Evolutionary conservation across 2,888 invertebrate species (phyloP).

Genomic region (Andrena flavipes): DNA sequence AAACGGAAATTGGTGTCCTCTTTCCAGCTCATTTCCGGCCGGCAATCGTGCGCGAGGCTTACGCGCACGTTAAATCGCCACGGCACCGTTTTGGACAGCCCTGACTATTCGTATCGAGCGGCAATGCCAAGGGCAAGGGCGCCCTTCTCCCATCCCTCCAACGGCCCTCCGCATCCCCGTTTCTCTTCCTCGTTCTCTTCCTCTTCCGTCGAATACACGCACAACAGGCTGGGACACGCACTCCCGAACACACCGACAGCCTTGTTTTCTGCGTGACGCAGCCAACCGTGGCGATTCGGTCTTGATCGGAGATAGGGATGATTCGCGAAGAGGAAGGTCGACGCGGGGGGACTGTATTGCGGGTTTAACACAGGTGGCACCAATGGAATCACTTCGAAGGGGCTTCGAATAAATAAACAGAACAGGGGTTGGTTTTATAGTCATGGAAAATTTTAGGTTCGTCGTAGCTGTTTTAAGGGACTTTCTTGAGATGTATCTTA

Average conservation of each 20-base stretch:
- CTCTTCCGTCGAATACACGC: conserved; percentile 68
- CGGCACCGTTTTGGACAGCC: conserved; percentile 82
- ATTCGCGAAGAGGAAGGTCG: not conserved
- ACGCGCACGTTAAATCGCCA: conserved; percentile 75
- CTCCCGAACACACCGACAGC: conserved; percentile 15
- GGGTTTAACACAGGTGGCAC: not conserved
- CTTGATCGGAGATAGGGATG: conserved; percentile 43
- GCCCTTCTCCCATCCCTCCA: conserved; percentile 77
- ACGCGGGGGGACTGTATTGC: not conserved
- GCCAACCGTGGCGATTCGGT: conserved; percentile 45
- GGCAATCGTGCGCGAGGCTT: conserved; percentile 62
- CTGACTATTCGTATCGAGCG: conserved; percentile 84
- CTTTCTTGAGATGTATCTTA: too few species aligned
- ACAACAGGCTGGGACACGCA: conserved; percentile 38
- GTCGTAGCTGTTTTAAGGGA: too few species aligned
- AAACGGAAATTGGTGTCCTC: conserved; percentile 63
- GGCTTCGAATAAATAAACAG: too few species aligned
- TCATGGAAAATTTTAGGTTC: not conserved
- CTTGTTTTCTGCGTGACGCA: conserved; percentile 30
- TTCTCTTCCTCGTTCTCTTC: conserved; percentile 71
- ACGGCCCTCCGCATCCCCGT: conserved; percentile 66
- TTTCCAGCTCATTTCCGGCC: conserved; percentile 59
- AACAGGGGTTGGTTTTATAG: not conserved
- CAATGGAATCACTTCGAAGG: not conserved
- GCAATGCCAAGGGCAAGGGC: conserved; percentile 85